Base-by-base conservation (phyloP, 2,113 vertebrate species). In the Gallinago paraguaiae region DNA sequence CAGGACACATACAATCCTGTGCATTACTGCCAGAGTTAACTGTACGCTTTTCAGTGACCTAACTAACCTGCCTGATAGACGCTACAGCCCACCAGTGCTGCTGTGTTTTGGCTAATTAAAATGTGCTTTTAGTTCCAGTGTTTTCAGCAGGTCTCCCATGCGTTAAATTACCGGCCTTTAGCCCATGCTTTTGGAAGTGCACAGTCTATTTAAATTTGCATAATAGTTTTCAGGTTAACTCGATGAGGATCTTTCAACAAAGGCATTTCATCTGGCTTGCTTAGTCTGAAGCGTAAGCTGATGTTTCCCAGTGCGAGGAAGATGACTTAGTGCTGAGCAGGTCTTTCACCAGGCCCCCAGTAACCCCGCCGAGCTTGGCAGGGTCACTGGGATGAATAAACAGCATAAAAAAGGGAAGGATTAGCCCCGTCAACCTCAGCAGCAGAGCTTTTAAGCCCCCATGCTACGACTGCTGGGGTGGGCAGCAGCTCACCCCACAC, bases 391-490 rank as follows among this genome's bases (percentile, higher is more conserved):
- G 24, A 27, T 82, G 39, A 79, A 92, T 60, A 64, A 89, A 75
- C 4, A 33, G 20, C 4, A 77, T 74, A 59, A 43, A 63, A 76
- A 84, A 69, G 6, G 46, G 45, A 82, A 85, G 74, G 74, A 85
- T 87, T 90, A 57, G 7, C 33, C 37, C 53, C 0, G 0, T 72
- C 72, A 79, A 53, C 27, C 37, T 68, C 35, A 61, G 33, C 19
- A 48, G 25, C 37, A 57, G 35, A 43, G 43, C 23, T 84, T 89
- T 87, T 41, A 85, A 87, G n/a, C 9, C 41, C 20, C 25, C 5
- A 0, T 39, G 11, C 31, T 56, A 2, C 0, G 1, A 27, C 7
- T 17, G 37, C 59, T 61, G 45, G 35, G 35, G 25, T 17, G 51
- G 33, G 37, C 79, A 82, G 23, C 39, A 9, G 57, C 64, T 85